phyloP scores from a whole-genome alignment of 2,888 invertebrate species.

The Phragmatobia fuliginosa region DNA sequence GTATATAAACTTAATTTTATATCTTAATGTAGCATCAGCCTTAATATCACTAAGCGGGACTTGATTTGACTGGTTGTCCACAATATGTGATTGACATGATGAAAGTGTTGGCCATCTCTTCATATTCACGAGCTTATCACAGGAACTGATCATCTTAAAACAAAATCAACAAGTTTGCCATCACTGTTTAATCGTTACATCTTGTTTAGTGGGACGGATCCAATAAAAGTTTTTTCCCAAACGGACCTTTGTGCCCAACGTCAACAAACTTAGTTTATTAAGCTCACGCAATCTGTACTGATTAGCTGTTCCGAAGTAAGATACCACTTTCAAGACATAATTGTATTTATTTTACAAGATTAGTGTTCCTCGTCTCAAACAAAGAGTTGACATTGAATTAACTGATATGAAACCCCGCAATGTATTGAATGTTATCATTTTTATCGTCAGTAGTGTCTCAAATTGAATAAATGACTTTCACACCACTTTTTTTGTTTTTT shows the following conservation, averaged over 20 bases:
- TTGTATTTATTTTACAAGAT: background rate
- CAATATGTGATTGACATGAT: too few relatives aligned
- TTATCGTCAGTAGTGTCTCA: background rate
- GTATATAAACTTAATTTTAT: too few relatives aligned
- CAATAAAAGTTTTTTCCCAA: slow-evolving; percentile 42
- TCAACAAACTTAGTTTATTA: slow-evolving; percentile 47
- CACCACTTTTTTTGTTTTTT: background rate
- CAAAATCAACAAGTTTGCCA: slow-evolving; percentile 26
- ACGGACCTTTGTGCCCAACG: slow-evolving; percentile 36
- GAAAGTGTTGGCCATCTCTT: background rate
- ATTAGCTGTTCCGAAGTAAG: background rate
- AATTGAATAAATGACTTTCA: background rate
- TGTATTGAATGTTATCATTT: background rate
- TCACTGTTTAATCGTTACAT: slow-evolving; percentile 17
- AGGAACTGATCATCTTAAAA: background rate
- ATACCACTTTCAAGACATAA: slow-evolving; percentile 1
- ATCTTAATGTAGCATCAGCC: too few relatives aligned
- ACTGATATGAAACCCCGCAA: background rate
- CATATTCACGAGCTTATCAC: background rate
- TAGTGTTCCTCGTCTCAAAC: background rate
- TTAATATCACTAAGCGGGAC: background rate
- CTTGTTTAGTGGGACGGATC: slow-evolving; percentile 33
- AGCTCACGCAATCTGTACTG: slow-evolving; percentile 36
- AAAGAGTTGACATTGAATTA: background rate
- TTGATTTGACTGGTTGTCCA: background rate